Evolutionary conservation across 1,140 invertebrate species (phyloP).

Genomic region (Penaeus chinensis): DNA sequence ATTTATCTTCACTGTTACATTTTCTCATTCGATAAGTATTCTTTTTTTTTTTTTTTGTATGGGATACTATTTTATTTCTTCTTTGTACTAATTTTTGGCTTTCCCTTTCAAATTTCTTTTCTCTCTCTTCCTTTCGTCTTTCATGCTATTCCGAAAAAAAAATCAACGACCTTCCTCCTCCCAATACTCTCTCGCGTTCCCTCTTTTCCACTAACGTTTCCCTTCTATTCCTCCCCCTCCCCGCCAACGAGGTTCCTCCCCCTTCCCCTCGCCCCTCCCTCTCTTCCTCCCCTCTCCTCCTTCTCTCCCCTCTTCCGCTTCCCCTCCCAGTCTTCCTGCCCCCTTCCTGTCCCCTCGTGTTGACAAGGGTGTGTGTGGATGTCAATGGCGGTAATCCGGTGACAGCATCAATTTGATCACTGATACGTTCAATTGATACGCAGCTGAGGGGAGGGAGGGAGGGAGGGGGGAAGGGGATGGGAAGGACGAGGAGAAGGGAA

Average conservation of each 20-base stretch:
- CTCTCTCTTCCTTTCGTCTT: too few species aligned
- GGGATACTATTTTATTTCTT: too few species aligned
- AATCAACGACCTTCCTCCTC: too few species aligned
- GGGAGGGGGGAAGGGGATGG: neutral
- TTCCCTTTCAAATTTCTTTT: too few species aligned
- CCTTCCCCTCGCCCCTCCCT: neutral
- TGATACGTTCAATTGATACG: constrained; percentile 62
- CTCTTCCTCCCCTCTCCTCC: neutral
- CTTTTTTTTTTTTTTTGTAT: too few species aligned
- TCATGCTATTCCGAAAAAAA: too few species aligned
- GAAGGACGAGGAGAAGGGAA: neutral
- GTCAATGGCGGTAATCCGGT: constrained; percentile 59
- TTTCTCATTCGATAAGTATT: too few species aligned
- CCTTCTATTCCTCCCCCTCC: neutral
- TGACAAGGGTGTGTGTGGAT: constrained; percentile 51
- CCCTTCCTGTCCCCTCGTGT: constrained; percentile 10
- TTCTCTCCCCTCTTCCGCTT: constrained; percentile 19
- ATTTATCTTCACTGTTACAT: too few species aligned
- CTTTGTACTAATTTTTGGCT: too few species aligned
- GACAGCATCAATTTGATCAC: constrained; percentile 60
- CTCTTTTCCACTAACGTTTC: neutral
- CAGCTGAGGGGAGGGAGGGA: constrained; percentile 36
- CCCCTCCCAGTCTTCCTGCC: constrained; percentile 9
- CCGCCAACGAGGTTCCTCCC: neutral
- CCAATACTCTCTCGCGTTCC: neutral